Conservation (phyloP, 2,888 invertebrate species). For the Junonia oenone region DNA sequence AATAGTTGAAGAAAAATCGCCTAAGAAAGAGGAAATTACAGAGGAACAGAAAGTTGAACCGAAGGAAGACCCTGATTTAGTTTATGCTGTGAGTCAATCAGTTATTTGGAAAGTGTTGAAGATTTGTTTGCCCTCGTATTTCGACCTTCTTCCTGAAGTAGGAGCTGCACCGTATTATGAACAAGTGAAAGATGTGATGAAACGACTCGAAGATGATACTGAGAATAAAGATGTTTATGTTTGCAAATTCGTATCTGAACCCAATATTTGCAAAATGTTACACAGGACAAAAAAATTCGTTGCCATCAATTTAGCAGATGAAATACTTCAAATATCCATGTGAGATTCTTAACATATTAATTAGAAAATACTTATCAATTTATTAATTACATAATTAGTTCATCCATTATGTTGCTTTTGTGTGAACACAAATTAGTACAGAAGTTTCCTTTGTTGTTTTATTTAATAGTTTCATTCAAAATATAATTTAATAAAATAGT, state of each 20-base stretch:
- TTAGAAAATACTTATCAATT: too few relatives aligned
- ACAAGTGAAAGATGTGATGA: conserved; percentile 45
- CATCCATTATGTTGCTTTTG: not conserved
- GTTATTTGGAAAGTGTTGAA: conserved; percentile 63
- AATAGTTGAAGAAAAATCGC: conserved; percentile 41
- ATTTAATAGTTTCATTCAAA: too few relatives aligned
- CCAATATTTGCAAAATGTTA: conserved; percentile 52
- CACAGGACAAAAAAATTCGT: conserved; percentile 62
- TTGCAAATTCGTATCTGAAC: conserved; percentile 54
- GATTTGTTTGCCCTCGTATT: conserved; percentile 67
- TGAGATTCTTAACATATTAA: not conserved
- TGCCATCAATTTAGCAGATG: conserved; percentile 48
- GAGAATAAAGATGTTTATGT: conserved; percentile 62
- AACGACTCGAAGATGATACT: conserved; percentile 51
- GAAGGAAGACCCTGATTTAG: conserved; percentile 46
- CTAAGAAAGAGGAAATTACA: conserved; percentile 42
- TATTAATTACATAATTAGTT: too few relatives aligned
- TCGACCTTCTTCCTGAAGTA: conserved; percentile 49
- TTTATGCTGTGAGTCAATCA: conserved; percentile 54
- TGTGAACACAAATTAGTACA: too few relatives aligned
- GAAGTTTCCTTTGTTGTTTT: too few relatives aligned
- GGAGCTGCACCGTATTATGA: conserved; percentile 47
- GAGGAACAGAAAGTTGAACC: conserved; percentile 48
- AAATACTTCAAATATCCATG: conserved; percentile 41
- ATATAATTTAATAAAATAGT: too few relatives aligned